Percentiles rank a stretch among this genome's conserved stretches.
phyloP scores from a whole-genome alignment of 2,888 invertebrate species.

The Ypsolopha sequella region DNA sequence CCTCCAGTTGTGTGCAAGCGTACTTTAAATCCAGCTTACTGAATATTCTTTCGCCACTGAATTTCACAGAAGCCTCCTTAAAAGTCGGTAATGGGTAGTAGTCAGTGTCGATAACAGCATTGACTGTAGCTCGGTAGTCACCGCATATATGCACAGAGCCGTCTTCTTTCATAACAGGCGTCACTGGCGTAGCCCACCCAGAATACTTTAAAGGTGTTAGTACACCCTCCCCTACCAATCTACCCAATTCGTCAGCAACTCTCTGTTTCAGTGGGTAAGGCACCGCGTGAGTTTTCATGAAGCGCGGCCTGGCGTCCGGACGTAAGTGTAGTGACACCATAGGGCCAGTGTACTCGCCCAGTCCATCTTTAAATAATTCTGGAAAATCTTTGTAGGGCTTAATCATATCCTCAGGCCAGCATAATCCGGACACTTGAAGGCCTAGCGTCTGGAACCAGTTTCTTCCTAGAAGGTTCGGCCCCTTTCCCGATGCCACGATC shows the following conservation, averaged over 20 bases:
- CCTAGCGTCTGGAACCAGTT: no score
- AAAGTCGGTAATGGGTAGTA: slow-evolving; percentile 8
- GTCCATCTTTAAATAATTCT: slow-evolving; percentile 6
- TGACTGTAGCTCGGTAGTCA: slow-evolving; percentile 13
- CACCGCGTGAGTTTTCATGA: slow-evolving; percentile 6
- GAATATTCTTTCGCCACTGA: slow-evolving; percentile 13
- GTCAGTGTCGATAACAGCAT: slow-evolving; percentile 8
- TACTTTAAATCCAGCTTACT: slow-evolving; percentile 13
- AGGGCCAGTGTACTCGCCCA: slow-evolving; percentile 7
- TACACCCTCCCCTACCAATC: slow-evolving; percentile 2
- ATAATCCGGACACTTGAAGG: slow-evolving; percentile 1
- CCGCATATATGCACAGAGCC: slow-evolving; percentile 11
- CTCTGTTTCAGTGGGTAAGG: slow-evolving; percentile 11
- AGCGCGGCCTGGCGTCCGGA: no score
- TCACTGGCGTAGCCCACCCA: slow-evolving; percentile 10
- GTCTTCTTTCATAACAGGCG: slow-evolving; percentile 1
- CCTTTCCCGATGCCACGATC: no score
- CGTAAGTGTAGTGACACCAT: no score
- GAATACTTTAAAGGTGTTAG: slow-evolving; percentile 9
- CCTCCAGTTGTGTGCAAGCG: slow-evolving; percentile 6
- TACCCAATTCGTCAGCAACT: slow-evolving; percentile 5
- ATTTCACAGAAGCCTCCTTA: slow-evolving; percentile 7
- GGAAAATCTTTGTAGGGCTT: no score
- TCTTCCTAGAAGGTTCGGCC: no score
- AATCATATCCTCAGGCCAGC: neutral